Evolutionary conservation across 2,888 invertebrate genomes (phyloP), one percentile per base, ranked within the genome.

Genomic region (Auanema sp.): DNA sequence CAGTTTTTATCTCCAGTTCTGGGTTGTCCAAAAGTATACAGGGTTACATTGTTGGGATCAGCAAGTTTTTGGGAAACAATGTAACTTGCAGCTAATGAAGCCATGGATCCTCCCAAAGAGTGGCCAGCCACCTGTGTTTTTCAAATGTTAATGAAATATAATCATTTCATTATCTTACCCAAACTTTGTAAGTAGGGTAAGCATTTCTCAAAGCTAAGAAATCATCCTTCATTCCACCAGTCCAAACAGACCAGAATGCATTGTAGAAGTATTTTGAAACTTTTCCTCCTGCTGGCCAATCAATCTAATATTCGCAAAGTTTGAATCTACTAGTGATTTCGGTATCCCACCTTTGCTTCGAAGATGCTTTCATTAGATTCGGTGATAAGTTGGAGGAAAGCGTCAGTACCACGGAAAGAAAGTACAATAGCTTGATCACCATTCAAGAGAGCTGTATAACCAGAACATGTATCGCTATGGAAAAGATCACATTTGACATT

Each of bases 71-170:
- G 62, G 33, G 63, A 57, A 51, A 78, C 60, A 44, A 78, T 58
- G 55, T 75, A 71, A 10, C 69, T 68, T 40, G 76, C 76, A 16
- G 73, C 70, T 11, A 78, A 60, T 11, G 77, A 72, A 43, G 77
- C 78, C 33, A 78, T 60, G 8, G 78, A 69, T 58, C 76, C 78
- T 59, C 78, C 78, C 21, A 78, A 66, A 12, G 73, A 75, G 60
- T 75, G 77, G 4, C 75, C 75, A 11, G 72, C 62, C 8, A 76
- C 68, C 71, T 71, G 52, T 6, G 61, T 58, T 11, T 11, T 12
- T 51, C 18, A n/a, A 5, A 18, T n/a, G 18, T 12, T 3, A 23
- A 44, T n/a, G 24, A 49, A 43, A 18, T 42, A 25, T 55, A 42
- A 18, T 14, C 25, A 51, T 33, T 12, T 63, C 54, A 18, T 16